Evolutionary conservation across 2,797 vertebrate genomes (phyloP).

Genomic region (Acrossocheilus fasciatus): DNA sequence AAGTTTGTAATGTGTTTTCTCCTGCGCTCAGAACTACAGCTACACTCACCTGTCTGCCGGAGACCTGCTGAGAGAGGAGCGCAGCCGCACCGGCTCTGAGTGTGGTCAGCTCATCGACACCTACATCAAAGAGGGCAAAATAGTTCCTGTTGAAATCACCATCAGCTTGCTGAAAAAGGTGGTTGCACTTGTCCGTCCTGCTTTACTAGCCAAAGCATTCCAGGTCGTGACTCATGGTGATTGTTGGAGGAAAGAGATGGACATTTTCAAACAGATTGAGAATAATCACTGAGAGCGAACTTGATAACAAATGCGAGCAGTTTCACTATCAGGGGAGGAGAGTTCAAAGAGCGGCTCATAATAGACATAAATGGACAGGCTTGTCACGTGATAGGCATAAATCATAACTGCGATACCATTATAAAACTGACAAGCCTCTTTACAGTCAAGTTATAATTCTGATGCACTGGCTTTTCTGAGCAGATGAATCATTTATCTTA

Average conservation of each 20-base stretch:
- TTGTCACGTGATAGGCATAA: constrained; percentile 2
- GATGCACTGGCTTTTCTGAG: background rate
- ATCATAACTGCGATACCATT: background rate
- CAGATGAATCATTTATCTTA: background rate
- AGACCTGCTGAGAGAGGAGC: constrained; percentile 92
- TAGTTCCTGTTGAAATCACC: constrained; percentile 96
- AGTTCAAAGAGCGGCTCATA: constrained; percentile 1
- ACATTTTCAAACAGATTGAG: background rate
- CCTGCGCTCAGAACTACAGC: constrained; percentile 81
- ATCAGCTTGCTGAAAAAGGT: constrained; percentile 93
- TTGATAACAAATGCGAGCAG: background rate
- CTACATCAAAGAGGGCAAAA: constrained; percentile 94
- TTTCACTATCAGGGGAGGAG: background rate
- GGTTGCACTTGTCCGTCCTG: constrained; percentile 33
- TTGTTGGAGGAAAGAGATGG: background rate
- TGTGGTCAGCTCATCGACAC: constrained; percentile 90
- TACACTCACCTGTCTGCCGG: constrained; percentile 97
- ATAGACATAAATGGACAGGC: background rate
- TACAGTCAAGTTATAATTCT: background rate
- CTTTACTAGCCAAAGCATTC: background rate
- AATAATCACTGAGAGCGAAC: background rate
- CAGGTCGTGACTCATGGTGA: background rate
- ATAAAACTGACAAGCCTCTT: background rate
- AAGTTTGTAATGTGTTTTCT: background rate
- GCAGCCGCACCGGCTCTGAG: constrained; percentile 87